phyloP scores from a whole-genome alignment of 2,113 vertebrate genomes.

The Chloebia gouldiae region DNA sequence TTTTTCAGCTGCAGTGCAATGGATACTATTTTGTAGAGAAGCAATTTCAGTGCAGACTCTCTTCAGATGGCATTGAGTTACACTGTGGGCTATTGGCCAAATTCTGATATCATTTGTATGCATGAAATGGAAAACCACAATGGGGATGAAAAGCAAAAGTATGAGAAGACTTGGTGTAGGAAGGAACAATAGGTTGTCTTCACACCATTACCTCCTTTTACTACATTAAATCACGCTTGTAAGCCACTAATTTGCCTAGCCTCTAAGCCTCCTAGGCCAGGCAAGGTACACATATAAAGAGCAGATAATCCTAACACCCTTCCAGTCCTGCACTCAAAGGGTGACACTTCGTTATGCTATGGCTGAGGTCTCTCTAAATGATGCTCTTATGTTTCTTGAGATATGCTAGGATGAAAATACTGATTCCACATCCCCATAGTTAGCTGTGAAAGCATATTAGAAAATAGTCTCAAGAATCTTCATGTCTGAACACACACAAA shows the following conservation, averaged over 20 bases:
- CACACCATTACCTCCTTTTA: background rate
- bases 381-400: background rate
- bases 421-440: background rate
- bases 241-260: background rate
- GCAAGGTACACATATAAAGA: background rate
- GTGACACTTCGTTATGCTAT: background rate
- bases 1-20: background rate
- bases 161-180: background rate
- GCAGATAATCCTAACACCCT: background rate
- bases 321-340: background rate
- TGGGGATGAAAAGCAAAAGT: background rate
- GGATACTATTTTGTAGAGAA: background rate
- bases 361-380: background rate
- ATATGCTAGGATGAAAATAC: fast-evolving
- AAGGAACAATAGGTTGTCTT: background rate
- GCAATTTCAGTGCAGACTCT: background rate
- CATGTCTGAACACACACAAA: background rate
- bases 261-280: background rate
- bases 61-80: background rate
- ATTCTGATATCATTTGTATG: background rate
- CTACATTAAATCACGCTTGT: background rate
- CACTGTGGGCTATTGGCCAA: background rate
- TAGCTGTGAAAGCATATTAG: background rate
- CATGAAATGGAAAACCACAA: background rate
- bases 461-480: background rate